These are phyloP conservation scores for Alentia gelatinosa DNA, from an alignment of 2,888 invertebrate genomes.

Conservation along the genomic window DNA sequence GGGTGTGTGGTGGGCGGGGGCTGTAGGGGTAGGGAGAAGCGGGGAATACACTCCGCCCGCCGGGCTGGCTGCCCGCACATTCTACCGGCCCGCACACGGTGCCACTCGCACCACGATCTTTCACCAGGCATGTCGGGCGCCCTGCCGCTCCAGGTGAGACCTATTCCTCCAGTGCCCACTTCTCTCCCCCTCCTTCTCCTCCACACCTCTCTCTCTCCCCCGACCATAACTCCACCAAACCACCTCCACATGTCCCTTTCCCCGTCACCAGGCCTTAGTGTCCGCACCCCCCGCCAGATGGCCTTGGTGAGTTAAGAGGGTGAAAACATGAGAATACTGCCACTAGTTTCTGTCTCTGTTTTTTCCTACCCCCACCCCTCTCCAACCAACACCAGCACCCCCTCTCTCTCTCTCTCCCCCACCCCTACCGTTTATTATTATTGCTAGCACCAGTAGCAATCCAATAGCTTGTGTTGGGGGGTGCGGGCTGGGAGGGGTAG, in stretches of 20 bases:
- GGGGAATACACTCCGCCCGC: not conserved
- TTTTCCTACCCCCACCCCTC: too few species aligned
- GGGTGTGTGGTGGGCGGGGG: not conserved
- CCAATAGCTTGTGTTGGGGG: not conserved
- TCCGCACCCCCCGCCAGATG: not conserved
- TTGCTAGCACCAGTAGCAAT: not conserved
- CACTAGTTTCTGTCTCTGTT: too few species aligned
- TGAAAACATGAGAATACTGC: not conserved
- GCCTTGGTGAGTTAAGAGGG: not conserved
- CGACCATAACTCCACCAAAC: not conserved
- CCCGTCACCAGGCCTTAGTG: not conserved
- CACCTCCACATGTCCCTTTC: too few species aligned
- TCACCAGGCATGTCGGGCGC: conserved; percentile 25
- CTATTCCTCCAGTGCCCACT: not conserved
- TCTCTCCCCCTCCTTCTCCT: not conserved
- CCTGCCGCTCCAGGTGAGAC: not conserved
- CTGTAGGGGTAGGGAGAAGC: not conserved
- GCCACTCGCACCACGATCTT: conserved; percentile 21
- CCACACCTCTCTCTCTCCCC: not conserved
- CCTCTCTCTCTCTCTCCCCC: too few species aligned
- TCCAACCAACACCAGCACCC: too few species aligned
- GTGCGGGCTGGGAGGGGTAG: not conserved
- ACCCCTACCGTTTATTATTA: not conserved
- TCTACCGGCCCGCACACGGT: conserved; percentile 21
- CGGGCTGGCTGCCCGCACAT: not conserved